phyloP scores from a whole-genome alignment of 2,113 vertebrate genomes.

The Passer domesticus region DNA sequence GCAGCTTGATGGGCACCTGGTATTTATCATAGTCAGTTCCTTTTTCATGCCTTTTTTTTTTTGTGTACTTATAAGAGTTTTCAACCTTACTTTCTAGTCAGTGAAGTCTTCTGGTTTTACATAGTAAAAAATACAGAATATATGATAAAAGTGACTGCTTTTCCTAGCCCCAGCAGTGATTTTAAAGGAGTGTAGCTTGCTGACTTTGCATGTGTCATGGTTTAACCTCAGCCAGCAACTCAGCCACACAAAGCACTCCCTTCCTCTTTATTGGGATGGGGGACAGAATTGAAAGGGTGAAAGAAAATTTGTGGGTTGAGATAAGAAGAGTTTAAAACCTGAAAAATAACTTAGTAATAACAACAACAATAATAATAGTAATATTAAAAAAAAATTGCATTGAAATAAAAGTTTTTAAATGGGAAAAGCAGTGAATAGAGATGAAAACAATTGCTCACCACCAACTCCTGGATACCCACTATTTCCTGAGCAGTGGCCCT shows the following conservation, averaged over 20 bases:
- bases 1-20: background rate
- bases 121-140: background rate
- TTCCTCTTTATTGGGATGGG: accelerated
- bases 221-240: background rate
- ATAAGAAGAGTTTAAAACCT: background rate
- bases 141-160: background rate
- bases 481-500: background rate
- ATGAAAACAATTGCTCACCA: background rate
- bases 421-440: background rate
- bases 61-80: background rate
- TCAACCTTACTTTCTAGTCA: background rate
- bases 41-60: background rate
- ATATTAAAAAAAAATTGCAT: background rate
- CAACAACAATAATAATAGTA: accelerated
- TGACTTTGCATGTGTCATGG: background rate
- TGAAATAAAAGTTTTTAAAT: background rate
- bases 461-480: accelerated
- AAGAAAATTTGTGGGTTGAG: background rate
- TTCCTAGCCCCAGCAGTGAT: accelerated
- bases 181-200: background rate
- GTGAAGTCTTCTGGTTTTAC: background rate
- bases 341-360: background rate
- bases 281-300: background rate
- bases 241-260: background rate
- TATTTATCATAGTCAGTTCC: background rate